phyloP scores from a whole-genome alignment of 1,140 invertebrate species.

The Papilio aristodemus region DNA sequence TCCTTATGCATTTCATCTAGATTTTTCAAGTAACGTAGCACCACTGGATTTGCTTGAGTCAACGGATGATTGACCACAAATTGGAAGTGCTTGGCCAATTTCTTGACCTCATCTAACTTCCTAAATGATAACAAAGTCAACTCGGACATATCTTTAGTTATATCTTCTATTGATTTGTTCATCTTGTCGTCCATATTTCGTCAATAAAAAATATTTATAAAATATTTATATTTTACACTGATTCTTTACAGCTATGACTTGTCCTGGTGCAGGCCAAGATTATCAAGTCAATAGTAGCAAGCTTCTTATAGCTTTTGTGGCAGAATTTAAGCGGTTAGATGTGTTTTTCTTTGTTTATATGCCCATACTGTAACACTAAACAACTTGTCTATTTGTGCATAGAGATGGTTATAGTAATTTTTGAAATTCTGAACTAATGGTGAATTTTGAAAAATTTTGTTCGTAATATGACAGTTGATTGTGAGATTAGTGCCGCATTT shows the following conservation, averaged over 20 bases:
- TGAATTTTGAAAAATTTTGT: constrained; percentile 43
- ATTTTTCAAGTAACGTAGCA: constrained; percentile 57
- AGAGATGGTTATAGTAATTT: constrained; percentile 15
- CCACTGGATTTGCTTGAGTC: constrained; percentile 50
- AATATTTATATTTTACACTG: constrained; percentile 49
- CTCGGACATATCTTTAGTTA: constrained; percentile 52
- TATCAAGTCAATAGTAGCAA: constrained; percentile 43
- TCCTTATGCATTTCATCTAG: constrained; percentile 62
- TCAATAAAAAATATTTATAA: constrained; percentile 32
- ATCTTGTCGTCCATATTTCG: constrained; percentile 38
- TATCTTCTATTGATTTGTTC: constrained; percentile 43
- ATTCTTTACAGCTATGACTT: constrained; percentile 48
- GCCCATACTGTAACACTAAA: constrained; percentile 59
- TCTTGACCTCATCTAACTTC: constrained; percentile 64
- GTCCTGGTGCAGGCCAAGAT: constrained; percentile 57
- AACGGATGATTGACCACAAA: constrained; percentile 61
- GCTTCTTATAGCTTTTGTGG: constrained; percentile 37
- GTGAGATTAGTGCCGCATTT: constrained; percentile 72
- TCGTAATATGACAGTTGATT: constrained; percentile 46
- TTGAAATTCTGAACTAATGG: constrained; percentile 38
- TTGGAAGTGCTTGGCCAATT: constrained; percentile 62
- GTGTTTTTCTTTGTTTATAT: constrained; percentile 27
- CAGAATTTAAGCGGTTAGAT: constrained; percentile 36
- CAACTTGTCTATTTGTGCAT: constrained; percentile 38
- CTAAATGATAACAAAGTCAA: constrained; percentile 65